Conservation (phyloP, 30 jellyfish, hydroid and myxozoan species). For the Morbakka virulenta region DNA sequence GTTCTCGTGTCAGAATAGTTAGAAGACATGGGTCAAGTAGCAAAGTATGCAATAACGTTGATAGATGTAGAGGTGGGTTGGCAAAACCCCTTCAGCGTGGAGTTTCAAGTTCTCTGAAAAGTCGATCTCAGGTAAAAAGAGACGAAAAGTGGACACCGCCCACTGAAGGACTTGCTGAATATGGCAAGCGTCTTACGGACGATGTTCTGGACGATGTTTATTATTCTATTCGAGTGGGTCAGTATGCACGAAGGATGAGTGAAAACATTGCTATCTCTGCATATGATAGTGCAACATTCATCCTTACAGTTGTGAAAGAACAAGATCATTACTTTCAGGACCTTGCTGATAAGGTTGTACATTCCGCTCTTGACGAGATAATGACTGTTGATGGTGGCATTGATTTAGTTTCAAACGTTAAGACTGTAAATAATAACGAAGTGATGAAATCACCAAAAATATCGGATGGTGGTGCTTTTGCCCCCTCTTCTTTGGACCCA, state of each 20-base stretch:
- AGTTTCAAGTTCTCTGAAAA: background rate
- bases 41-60: background rate
- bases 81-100: background rate
- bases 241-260: background rate
- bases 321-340: background rate
- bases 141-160: background rate
- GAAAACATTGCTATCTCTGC: background rate
- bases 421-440: too few relatives aligned
- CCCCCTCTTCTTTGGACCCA: background rate
- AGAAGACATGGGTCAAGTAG: background rate
- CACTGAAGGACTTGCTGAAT: background rate
- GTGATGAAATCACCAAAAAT: background rate
- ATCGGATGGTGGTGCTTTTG: background rate
- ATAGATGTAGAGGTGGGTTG: background rate
- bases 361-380: background rate
- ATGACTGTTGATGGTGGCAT: background rate
- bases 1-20: background rate
- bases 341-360: background rate
- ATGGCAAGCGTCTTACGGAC: background rate
- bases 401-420: background rate
- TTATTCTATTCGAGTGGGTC: background rate
- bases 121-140: background rate
- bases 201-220: background rate
- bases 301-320: background rate
- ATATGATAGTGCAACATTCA: background rate